Conservation (phyloP, 2,888 invertebrate species). For the Kuschelorhynchus macadamiae region DNA sequence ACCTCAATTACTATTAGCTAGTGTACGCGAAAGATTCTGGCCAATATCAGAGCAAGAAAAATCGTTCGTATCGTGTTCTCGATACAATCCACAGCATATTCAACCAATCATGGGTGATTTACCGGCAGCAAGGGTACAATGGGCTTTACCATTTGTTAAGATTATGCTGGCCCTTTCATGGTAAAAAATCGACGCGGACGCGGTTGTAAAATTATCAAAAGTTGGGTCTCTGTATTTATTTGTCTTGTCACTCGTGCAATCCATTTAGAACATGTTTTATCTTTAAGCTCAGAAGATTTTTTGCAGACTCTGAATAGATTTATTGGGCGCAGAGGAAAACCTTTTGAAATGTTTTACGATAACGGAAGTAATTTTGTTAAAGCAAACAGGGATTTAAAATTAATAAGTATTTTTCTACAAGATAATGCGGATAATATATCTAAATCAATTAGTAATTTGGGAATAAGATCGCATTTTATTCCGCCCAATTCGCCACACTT, state of each 20-base stretch:
- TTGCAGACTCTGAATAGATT: conserved; percentile 40
- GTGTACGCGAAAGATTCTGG: conserved; percentile 22
- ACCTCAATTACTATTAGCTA: conserved; percentile 11
- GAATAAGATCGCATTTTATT: conserved; percentile 44
- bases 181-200: conserved; percentile 39
- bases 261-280: conserved; percentile 44
- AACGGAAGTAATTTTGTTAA: conserved; percentile 48
- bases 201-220: conserved; percentile 29
- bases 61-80: conserved; percentile 11
- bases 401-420: conserved; percentile 17
- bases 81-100: conserved; percentile 10
- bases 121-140: conserved; percentile 22
- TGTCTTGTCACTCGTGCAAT: conserved; percentile 45
- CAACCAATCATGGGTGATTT: conserved; percentile 46
- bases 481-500: conserved; percentile 45
- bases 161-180: conserved; percentile 51
- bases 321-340: conserved; percentile 37
- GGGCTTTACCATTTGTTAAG: conserved; percentile 30
- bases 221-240: conserved; percentile 42
- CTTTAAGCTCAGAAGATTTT: conserved; percentile 32
- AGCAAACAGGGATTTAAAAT: conserved; percentile 23
- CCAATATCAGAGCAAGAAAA: conserved; percentile 23
- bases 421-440: not conserved
- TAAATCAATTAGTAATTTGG: not conserved
- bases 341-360: conserved; percentile 38